Conservation (phyloP, 2,113 vertebrate species). For the Charadrius vociferus region DNA sequence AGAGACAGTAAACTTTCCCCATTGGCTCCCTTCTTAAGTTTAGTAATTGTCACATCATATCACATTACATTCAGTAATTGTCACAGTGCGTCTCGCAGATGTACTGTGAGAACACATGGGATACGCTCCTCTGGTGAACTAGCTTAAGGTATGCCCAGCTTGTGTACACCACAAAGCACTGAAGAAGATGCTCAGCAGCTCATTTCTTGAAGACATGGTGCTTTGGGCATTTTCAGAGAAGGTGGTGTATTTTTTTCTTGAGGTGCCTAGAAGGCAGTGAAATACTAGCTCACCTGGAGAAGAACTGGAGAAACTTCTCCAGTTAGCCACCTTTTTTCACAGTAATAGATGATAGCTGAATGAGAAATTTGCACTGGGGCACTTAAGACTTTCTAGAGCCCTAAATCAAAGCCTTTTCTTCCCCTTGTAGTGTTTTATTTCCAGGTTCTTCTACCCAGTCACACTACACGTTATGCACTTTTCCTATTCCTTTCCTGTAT, state of each 20-base stretch:
- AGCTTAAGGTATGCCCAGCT: background rate
- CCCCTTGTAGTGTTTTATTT: background rate
- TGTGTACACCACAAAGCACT: background rate
- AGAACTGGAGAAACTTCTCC: background rate
- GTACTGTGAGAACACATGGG: background rate
- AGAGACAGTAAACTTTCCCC: background rate
- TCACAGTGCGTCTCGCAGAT: background rate
- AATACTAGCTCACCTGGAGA: background rate
- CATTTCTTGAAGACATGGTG: background rate
- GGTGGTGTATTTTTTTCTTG: background rate
- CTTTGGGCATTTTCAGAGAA: background rate
- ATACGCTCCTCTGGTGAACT: background rate
- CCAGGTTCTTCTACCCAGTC: background rate
- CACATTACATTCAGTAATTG: background rate
- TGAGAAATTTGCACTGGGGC: background rate
- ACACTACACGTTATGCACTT: background rate
- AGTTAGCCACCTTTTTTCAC: background rate
- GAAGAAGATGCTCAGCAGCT: background rate
- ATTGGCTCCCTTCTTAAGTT: background rate
- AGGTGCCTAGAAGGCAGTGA: background rate
- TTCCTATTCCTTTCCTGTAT: background rate
- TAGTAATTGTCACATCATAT: background rate
- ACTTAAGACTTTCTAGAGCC: background rate
- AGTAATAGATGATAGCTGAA: background rate
- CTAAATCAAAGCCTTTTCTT: background rate